Conservation (phyloP, 2,888 invertebrate genomes). For the Cheiracanthium punctorium region DNA sequence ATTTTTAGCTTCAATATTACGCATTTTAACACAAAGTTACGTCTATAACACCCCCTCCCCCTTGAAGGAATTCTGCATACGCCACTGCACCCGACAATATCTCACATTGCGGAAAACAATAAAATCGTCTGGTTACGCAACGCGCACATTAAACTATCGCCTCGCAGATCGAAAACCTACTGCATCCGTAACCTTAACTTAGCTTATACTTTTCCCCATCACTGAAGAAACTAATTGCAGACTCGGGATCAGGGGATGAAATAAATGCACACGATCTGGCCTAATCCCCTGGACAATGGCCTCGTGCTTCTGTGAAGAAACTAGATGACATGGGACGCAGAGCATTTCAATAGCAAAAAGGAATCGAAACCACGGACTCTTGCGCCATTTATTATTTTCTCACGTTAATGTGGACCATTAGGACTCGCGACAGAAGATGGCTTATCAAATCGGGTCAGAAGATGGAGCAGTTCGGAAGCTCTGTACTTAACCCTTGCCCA, state of each 20-base stretch:
- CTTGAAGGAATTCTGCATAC: too few relatives aligned
- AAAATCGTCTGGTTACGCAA: too few relatives aligned
- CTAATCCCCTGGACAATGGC: not conserved
- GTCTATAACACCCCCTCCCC: too few relatives aligned
- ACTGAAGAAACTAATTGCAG: not conserved
- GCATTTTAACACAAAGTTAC: too few relatives aligned
- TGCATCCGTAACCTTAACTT: too few relatives aligned
- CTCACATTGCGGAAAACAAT: too few relatives aligned
- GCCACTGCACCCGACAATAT: too few relatives aligned
- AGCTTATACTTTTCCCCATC: not conserved
- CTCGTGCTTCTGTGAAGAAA: not conserved
- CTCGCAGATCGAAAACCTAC: too few relatives aligned
- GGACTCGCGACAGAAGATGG: not conserved
- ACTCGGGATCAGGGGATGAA: not conserved
- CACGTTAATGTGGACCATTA: not conserved
- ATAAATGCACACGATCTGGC: not conserved
- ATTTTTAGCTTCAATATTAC: too few relatives aligned
- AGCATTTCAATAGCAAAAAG: not conserved
- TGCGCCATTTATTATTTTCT: not conserved
- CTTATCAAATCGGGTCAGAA: slow-evolving; percentile 2
- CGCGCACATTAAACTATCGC: too few relatives aligned
- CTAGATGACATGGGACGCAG: not conserved
- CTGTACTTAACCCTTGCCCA: too few relatives aligned
- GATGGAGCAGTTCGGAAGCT: too few relatives aligned
- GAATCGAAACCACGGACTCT: not conserved